phyloP scores from a whole-genome alignment of 64 coral and sea anemone genomes.

The Montipora sp. region DNA sequence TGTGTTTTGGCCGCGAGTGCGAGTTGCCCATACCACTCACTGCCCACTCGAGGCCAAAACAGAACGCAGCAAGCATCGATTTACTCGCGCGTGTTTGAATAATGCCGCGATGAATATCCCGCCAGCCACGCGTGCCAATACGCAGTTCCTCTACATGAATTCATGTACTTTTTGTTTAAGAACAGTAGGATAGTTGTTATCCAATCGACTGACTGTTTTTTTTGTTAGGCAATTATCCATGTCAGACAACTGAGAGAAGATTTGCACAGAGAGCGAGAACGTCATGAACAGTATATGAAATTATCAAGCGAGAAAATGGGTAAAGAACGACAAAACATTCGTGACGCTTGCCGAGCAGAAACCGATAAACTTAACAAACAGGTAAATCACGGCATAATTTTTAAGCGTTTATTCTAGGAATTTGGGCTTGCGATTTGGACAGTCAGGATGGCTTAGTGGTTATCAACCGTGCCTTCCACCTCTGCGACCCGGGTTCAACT shows the following conservation, averaged over 20 bases:
- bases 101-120: too few relatives aligned
- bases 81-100: too few relatives aligned
- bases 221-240: slow-evolving; percentile 80
- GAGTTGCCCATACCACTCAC: too few relatives aligned
- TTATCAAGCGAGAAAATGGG: slow-evolving; percentile 53
- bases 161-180: neutral
- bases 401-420: neutral
- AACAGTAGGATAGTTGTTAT: neutral
- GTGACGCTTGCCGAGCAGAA: slow-evolving; percentile 24
- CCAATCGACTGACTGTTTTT: neutral
- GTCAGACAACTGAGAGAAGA: slow-evolving; percentile 76
- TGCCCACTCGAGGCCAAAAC: too few relatives aligned
- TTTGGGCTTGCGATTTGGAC: too few relatives aligned
- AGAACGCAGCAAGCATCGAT: too few relatives aligned
- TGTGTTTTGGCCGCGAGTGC: too few relatives aligned
- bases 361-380: slow-evolving; percentile 67
- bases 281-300: slow-evolving; percentile 70
- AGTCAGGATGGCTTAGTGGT: too few relatives aligned
- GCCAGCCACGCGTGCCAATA: too few relatives aligned
- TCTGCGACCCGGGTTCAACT: too few relatives aligned
- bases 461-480: too few relatives aligned
- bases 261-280: slow-evolving; percentile 68
- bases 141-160: too few relatives aligned
- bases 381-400: slow-evolving; percentile 21
- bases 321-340: slow-evolving; percentile 52